Evolutionary conservation across 2,888 invertebrate species (phyloP), one percentile per base, ranked within the genome.

Genomic region (Rhingia rostrata): DNA sequence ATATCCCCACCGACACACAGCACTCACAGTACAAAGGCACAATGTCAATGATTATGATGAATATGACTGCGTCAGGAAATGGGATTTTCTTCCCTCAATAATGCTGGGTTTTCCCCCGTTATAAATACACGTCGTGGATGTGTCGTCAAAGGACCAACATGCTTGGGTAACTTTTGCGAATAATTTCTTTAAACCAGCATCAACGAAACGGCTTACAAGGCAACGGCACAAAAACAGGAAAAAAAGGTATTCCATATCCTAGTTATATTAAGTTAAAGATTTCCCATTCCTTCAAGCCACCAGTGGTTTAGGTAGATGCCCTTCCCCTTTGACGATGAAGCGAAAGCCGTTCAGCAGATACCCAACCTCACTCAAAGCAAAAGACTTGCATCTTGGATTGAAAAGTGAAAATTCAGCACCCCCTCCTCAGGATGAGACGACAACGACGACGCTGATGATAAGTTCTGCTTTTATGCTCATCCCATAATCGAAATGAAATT

Each of bases 41-140:
- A 60, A 82, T 66, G 66, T 58, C 78, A 61, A 70, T 82, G 81
- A 78, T 63, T 82, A 63, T 77, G 67, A 79, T 69, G 74, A 78
- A 49, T 64, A 54, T 54, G 56, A 61, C 72, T 73, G 51, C 63
- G 22, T 22, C 10, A 74, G 78, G 60, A 79, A 78, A 79, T 79
- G 56, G 75, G 45, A 73, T 69, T 74, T 73, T 73, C 64, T 54
- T 54, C 47, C 49, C 63, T 47, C 53, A 79, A 67, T 69, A 79
- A 60, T 83, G 66, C 45, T 53, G 39, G 39, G 72, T 51, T 78
- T 63, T 73, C 58, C 22, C 9, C 7, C 22, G 22, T 22, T 45
- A 35, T 51, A 61, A 78, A 51, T 69, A 49, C 49, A 49, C 58
- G 37, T 45, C 56, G 49, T 53, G 22, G 73, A 73, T 58, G 41